Evolutionary conservation across 2,797 vertebrate species (phyloP).

Genomic region (Intellagama lesueurii): DNA sequence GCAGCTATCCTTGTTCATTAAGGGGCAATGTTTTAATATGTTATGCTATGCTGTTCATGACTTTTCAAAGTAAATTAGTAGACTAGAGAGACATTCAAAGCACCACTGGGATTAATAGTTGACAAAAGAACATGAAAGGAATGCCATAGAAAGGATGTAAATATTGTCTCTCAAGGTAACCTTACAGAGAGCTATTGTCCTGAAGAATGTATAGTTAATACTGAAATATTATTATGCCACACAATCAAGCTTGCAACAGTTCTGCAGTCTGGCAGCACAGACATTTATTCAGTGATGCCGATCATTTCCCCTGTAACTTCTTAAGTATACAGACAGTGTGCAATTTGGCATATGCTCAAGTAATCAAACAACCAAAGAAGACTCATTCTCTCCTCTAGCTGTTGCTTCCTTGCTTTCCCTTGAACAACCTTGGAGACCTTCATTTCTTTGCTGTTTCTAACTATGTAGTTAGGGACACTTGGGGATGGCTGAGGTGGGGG

Average conservation of each 20-base stretch:
- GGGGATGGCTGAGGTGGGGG: background rate
- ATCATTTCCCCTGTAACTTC: background rate
- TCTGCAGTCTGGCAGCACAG: constrained; percentile 24
- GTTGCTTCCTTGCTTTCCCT: constrained; percentile 13
- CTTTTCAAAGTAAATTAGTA: background rate
- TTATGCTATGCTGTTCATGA: background rate
- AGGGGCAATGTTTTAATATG: background rate
- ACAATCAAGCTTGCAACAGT: background rate
- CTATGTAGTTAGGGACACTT: background rate
- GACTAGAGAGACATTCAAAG: background rate
- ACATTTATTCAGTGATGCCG: constrained; percentile 15
- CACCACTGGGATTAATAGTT: background rate
- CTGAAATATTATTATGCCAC: background rate
- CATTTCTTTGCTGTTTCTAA: background rate
- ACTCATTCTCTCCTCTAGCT: background rate
- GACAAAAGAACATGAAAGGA: background rate
- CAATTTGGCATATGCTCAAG: background rate
- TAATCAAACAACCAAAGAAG: background rate
- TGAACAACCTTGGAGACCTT: constrained; percentile 13
- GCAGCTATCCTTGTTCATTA: background rate
- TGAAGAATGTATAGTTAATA: background rate
- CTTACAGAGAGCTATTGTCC: constrained; percentile 9
- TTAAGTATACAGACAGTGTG: background rate
- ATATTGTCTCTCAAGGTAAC: constrained; percentile 2
- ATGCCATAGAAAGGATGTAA: background rate